phyloP scores from a whole-genome alignment of 2,797 vertebrate genomes.

The Mycteria americana region DNA sequence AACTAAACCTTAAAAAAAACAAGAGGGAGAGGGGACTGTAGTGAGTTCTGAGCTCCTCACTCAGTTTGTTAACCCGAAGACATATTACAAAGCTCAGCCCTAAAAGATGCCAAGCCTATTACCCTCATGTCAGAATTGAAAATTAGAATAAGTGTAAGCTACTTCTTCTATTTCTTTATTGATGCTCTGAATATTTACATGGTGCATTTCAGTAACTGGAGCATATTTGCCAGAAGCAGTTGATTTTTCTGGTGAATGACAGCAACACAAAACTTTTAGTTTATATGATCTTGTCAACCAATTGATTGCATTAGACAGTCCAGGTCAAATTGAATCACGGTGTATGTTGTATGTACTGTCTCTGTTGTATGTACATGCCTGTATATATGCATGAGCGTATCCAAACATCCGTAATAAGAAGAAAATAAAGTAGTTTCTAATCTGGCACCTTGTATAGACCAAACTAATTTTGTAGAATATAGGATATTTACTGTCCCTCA shows the following conservation, averaged over 20 bases:
- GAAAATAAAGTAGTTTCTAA: not conserved
- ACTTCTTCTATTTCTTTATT: not conserved
- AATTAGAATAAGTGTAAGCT: not conserved
- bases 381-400: not conserved
- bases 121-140: not conserved
- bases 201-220: not conserved
- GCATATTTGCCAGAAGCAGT: not conserved
- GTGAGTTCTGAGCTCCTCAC: not conserved
- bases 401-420: not conserved
- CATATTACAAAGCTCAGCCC: not conserved
- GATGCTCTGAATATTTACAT: not conserved
- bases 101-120: not conserved
- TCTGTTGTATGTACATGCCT: not conserved
- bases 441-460: not conserved
- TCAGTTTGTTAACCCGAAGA: not conserved
- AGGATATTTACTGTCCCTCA: not conserved
- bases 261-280: not conserved
- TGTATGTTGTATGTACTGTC: not conserved
- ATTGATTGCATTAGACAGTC: not conserved
- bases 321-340: not conserved
- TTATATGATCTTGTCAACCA: not conserved
- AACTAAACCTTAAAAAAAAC: not conserved
- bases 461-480: not conserved
- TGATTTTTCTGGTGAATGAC: not conserved
- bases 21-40: not conserved